Base-by-base conservation (phyloP, 2,113 vertebrate species). In the Platycercus adscitus region DNA sequence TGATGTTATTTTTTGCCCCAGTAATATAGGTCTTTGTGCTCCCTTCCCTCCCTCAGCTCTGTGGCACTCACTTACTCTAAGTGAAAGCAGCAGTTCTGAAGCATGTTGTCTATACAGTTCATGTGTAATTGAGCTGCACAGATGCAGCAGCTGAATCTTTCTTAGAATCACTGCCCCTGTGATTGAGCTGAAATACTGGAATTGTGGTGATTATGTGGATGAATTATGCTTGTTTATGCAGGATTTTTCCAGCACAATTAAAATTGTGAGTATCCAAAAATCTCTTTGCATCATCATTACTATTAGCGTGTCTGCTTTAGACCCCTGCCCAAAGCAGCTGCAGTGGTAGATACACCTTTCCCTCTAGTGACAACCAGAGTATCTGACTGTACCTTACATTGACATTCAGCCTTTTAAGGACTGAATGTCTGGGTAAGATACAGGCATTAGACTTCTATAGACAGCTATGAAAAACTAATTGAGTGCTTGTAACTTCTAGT, bases 21-120 rank as follows among this genome's bases (percentile, higher is more conserved):
- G 11, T 33, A 10, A 31, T 41, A 2, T 12, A 6, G 9, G 11
- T 11, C 10, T 8, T 1, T 33, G 25, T 43, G 21, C 2, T 8
- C 17, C 11, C 23, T 75, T 58, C 37, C 35, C 25, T 31, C 24
- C 21, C 0, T 26, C 15, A 50, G 33, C 29, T 64, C n/a, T 64
- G 52, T 66, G 70, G 79, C 4, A 4, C 37, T 86, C 29, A 39
- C 68, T 21, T n/a, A 18, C 60, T 55, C 29, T 33, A 53, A n/a
- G 28, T 0, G 1, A 35, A 61, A 72, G 52, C 41, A 52, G 56
- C 2, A 1, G 23, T 63, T 83, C 50, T 12, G 26, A 80, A 88
- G 50, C 6, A 6, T 28, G 21, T 66, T 86, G 28, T 28, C 55
- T 18, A 9, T 49, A 37, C 24, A 17, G 17, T 20, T 53, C 11